phyloP scores from a whole-genome alignment of 2,113 vertebrate species.

The Pterocles gutturalis region DNA sequence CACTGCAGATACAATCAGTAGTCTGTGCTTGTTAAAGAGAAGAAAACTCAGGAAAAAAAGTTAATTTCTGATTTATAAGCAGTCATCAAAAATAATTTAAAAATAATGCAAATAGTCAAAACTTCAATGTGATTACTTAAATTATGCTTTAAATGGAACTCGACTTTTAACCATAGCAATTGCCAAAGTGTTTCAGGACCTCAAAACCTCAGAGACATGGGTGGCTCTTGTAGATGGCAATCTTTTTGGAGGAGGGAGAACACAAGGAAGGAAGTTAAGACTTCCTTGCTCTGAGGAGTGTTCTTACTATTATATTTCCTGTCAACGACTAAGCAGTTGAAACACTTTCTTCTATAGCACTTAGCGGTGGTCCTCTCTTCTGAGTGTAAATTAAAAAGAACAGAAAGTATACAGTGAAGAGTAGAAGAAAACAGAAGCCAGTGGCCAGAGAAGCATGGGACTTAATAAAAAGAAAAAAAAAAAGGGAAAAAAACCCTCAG shows the following conservation, averaged over 20 bases:
- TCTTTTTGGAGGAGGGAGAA: slow-evolving; percentile 49
- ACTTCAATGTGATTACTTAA: background rate
- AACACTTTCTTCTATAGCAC: background rate
- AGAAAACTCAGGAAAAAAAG: background rate
- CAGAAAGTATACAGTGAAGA: background rate
- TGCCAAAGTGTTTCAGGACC: slow-evolving; percentile 10
- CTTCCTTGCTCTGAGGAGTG: background rate
- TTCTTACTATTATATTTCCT: slow-evolving; percentile 52
- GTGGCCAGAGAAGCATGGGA: background rate
- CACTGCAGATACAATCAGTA: background rate
- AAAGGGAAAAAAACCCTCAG: background rate
- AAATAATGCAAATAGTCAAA: background rate
- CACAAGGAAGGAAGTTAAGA: slow-evolving; percentile 60
- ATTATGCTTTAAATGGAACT: background rate
- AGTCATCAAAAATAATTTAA: background rate
- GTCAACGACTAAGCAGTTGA: background rate
- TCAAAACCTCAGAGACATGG: background rate
- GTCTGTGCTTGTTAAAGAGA: background rate
- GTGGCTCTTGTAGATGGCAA: slow-evolving; percentile 26
- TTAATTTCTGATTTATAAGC: background rate
- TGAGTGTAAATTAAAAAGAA: background rate
- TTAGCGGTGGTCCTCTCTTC: background rate
- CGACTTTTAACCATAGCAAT: slow-evolving; percentile 3
- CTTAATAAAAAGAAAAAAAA: background rate
- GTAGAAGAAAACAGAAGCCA: background rate